Evolutionary conservation across 2,888 invertebrate species (phyloP), one percentile per base, ranked within the genome.

Genomic region (Drosophila nr. perissopoda): DNA sequence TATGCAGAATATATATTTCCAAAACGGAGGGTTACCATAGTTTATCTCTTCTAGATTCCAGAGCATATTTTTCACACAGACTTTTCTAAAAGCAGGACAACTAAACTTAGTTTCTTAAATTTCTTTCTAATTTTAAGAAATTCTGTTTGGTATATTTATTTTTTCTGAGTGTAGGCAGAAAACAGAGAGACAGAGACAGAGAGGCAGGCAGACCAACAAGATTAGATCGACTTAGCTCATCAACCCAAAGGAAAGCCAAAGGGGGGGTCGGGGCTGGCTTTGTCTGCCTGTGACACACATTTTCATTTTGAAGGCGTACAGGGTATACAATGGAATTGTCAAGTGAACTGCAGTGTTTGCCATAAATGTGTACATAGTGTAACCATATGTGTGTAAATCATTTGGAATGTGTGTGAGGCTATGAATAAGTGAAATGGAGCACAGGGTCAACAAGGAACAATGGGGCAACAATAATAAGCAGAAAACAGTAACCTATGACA

Each of bases 401-500:
- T 34, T 65, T 36, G 18, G 48, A 27, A 53, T 33, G 52, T 53
- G 33, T 54, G 27, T 27, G 63, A 11, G n/a, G 16, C 18, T 53
- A 18, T 73, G 65, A 25, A 27, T 51, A 25, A 52, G 60, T 48
- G 29, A 53, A 69, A 73, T 73, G 56, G 58, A 64, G 66, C 72
- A 76, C 76, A 80, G 76, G 80, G 80, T 40, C 71, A 80, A 64
- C 51, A 66, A 71, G 61, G 62, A 56, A 69, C 80, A 80, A 80
- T 66, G 65, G 53, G 53, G 29, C 49, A 65, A 73, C 67, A 80
- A 63, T 48, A 66, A 63, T 52, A 78, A 74, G 56, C 42, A 49
- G 11, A 53, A 57, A 53, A 45, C 40, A 42, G 42, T 48, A 25
- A 33, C 42, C 34, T 56, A 45, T 18, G 62, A 51, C 27, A 31